Base-by-base conservation (phyloP, 2,113 vertebrate species). In the Bos taurus region DNA sequence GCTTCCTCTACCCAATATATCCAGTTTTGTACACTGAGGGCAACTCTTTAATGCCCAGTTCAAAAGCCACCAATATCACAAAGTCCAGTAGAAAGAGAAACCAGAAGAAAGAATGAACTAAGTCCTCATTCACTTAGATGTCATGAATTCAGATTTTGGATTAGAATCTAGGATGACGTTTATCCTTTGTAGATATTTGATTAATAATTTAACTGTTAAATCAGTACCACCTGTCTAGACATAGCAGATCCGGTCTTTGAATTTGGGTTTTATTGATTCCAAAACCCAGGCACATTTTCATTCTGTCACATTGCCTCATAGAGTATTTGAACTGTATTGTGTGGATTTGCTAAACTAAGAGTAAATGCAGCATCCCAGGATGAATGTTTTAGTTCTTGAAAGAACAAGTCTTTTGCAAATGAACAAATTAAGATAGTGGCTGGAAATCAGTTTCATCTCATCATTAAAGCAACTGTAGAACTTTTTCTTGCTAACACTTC, bases 371-470 rank as follows among this genome's bases (percentile, higher is more conserved):
- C 50, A 59, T 54, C 80, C 43, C 71, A 84, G 40, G 23, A 90
- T 93, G n/a, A 89, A 92, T 92, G 54, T 82, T 97, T 92, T 81
- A 40, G 43, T 91, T 90, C 14, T 88, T 94, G 50, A 95, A 96
- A 94, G 89, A 52, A 81, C 40, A 74, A 56, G 19, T 46, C 77
- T 67, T 89, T 90, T 90, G 74, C 83, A 93, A 91, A n/a, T 89
- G 59, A 95, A 54, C 60, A 87, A 56, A 90, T 71, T 60, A 77
- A 36, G 50, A 11, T 36, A 56, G 54, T 30, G 81, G 33, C 36
- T 90, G 81, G 84, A 95, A 92, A 95, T 93, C 36, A 54, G 40
- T 96, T 89, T 40, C 33, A 30, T 94, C 56, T 91, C 82, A 84
- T 87, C 78, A 33, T 88, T 95, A 80, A 85, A 96, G 48, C 43